These are phyloP conservation scores for Setipinna tenuifilis DNA, from an alignment of 2,797 vertebrate species.

Conservation along the genomic window DNA sequence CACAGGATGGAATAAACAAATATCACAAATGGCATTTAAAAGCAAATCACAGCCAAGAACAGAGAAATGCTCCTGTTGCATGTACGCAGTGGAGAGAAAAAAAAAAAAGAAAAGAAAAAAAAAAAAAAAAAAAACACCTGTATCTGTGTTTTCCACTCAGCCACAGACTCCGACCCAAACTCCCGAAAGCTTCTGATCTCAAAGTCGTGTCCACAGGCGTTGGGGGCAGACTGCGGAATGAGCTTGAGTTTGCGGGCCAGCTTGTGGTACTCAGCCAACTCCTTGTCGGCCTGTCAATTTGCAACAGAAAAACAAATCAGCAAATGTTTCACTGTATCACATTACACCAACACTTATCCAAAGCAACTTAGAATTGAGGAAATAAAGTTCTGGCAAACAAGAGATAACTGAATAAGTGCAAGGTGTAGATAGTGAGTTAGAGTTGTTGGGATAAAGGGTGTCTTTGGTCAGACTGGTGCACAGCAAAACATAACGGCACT, in stretches of 20 bases:
- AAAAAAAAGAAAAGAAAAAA: background rate
- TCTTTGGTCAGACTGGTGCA: background rate
- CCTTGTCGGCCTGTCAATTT: slow-evolving; percentile 79
- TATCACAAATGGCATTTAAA: background rate
- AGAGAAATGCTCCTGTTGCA: no score
- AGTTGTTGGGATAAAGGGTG: no score
- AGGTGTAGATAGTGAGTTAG: no score
- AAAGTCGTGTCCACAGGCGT: slow-evolving; percentile 89
- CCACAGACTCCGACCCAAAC: slow-evolving; percentile 71
- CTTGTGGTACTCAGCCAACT: slow-evolving; percentile 88
- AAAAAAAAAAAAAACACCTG: slow-evolving; percentile 71
- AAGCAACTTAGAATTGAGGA: no score
- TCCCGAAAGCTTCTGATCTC: slow-evolving; percentile 85
- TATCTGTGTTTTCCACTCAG: slow-evolving; percentile 83
- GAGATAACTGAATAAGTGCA: no score
- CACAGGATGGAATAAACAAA: background rate
- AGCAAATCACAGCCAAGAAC: background rate
- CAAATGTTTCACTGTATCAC: no score
- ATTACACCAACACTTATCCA: no score
- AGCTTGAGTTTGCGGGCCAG: slow-evolving; percentile 93
- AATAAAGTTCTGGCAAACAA: no score
- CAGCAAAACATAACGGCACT: background rate
- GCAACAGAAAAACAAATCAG: background rate
- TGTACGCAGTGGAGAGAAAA: no score
- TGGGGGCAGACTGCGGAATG: slow-evolving; percentile 87